Conservation (phyloP, 2,888 invertebrate genomes). For the Clepsis dumicolana region DNA sequence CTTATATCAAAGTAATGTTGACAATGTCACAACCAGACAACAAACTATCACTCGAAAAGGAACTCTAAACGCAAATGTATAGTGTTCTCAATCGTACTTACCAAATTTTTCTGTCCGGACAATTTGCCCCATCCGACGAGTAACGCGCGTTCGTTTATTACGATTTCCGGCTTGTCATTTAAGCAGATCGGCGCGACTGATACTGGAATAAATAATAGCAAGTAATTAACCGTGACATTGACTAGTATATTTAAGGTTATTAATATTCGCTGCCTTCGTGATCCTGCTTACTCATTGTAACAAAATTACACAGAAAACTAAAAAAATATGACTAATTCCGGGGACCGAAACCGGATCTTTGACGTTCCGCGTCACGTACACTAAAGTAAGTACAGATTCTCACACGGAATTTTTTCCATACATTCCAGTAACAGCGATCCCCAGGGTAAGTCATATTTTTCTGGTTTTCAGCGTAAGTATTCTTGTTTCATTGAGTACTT, state of each 20-base stretch:
- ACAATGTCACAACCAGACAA: background rate
- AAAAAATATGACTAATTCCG: too few relatives aligned
- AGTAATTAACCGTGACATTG: constrained; percentile 46
- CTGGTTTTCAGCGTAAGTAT: too few relatives aligned
- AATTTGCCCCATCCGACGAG: constrained; percentile 92
- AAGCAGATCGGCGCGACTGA: constrained; percentile 92
- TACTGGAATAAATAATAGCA: constrained; percentile 85
- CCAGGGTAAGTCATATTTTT: too few relatives aligned
- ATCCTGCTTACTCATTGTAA: background rate
- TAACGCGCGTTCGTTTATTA: constrained; percentile 85
- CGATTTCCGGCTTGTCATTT: constrained; percentile 90
- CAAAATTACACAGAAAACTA: too few relatives aligned
- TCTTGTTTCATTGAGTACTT: too few relatives aligned
- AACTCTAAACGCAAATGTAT: background rate
- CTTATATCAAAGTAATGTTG: background rate
- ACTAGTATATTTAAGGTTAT: constrained; percentile 28
- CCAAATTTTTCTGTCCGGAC: constrained; percentile 83
- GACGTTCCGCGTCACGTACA: too few relatives aligned
- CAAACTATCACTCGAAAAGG: background rate
- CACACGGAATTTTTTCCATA: too few relatives aligned
- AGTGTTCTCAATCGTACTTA: constrained; percentile 55
- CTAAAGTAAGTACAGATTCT: too few relatives aligned
- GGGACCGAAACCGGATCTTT: too few relatives aligned
- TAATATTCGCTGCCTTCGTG: constrained; percentile 4
- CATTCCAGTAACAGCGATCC: too few relatives aligned